Evolutionary conservation across 1,140 invertebrate genomes (phyloP), one percentile per base, ranked within the genome.

Genomic region (Eurosta solidaginis): DNA sequence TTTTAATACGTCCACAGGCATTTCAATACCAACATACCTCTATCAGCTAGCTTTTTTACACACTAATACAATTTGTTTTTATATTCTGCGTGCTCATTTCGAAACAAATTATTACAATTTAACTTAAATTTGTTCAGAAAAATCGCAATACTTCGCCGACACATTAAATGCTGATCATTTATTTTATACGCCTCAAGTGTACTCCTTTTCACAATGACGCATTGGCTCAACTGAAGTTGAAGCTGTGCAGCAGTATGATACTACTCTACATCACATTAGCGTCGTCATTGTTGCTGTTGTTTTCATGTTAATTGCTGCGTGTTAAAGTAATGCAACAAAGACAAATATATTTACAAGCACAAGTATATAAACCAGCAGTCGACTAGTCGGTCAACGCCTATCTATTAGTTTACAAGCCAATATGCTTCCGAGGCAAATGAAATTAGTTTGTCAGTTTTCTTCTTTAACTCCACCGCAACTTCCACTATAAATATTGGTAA

Each of bases 101-200:
- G 17, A 68, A 68, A 68, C 59, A 68, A 68, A 68, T 68, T 68
- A 68, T 40, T 68, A 68, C 59, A 29, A 68, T 68, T 68, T 68
- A 68, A 68, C 59, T 40, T 20, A 40, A 42, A 68, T 68, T 68
- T 68, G 40, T 68, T 68, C 40, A 22, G 33, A 6, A 14, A 68
- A 68, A 68, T 68, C 59, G 40, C 33, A 68, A 68, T 40, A 40
- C 40, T 68, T 68, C 59, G 33, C 59, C 3, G 36, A 36, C n/a
- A n/a, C 29, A 33, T 63, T 63, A 20, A 27, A 27, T n/a, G 33
- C 29, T 36, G 59, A 17, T 40, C n/a, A 68, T 68, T 68, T 40
- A 9, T 40, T 68, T 68, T 40, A 1, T 9, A 40, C 59, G 33
- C 59, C 10, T n/a, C 22, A 68, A 68, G 40, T 68, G 59, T 68